Evolutionary conservation across 2,888 invertebrate species (phyloP).

Genomic region (Catocala nupta): DNA sequence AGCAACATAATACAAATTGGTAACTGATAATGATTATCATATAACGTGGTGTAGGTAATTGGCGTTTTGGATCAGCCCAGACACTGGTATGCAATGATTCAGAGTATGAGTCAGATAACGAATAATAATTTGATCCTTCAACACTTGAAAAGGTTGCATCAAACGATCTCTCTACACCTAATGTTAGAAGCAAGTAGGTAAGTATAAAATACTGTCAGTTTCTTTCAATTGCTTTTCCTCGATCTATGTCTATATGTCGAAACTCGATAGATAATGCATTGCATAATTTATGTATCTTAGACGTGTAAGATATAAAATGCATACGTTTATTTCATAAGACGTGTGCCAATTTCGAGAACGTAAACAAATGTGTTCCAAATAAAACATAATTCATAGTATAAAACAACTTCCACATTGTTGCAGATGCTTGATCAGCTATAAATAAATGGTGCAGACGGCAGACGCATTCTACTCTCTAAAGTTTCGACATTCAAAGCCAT

Average conservation of each 20-base stretch:
- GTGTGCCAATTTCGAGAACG: slow-evolving; percentile 32
- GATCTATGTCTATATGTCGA: too few relatives aligned
- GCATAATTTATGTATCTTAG: neutral
- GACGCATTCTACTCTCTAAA: slow-evolving; percentile 50
- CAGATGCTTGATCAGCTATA: slow-evolving; percentile 50
- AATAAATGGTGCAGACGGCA: slow-evolving; percentile 49
- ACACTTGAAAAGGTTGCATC: slow-evolving; percentile 5
- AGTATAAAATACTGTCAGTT: too few relatives aligned
- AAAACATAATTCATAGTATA: slow-evolving; percentile 32
- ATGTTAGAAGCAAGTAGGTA: too few relatives aligned
- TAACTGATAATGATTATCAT: slow-evolving; percentile 31
- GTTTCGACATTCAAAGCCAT: slow-evolving; percentile 62
- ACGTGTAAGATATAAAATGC: slow-evolving; percentile 7
- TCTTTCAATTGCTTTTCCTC: too few relatives aligned
- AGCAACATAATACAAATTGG: slow-evolving; percentile 13
- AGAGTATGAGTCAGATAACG: slow-evolving; percentile 61
- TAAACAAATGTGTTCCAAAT: slow-evolving; percentile 49
- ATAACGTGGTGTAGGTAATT: slow-evolving; percentile 30
- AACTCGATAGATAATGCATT: neutral
- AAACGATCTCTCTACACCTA: neutral
- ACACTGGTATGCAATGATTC: slow-evolving; percentile 61
- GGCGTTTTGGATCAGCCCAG: slow-evolving; percentile 33
- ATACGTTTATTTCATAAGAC: slow-evolving; percentile 32
- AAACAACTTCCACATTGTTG: slow-evolving; percentile 44
- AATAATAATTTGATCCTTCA: slow-evolving; percentile 15